Evolutionary conservation across 2,797 vertebrate genomes (phyloP), one percentile per base, ranked within the genome.

Genomic region (Myotis daubentonii): DNA sequence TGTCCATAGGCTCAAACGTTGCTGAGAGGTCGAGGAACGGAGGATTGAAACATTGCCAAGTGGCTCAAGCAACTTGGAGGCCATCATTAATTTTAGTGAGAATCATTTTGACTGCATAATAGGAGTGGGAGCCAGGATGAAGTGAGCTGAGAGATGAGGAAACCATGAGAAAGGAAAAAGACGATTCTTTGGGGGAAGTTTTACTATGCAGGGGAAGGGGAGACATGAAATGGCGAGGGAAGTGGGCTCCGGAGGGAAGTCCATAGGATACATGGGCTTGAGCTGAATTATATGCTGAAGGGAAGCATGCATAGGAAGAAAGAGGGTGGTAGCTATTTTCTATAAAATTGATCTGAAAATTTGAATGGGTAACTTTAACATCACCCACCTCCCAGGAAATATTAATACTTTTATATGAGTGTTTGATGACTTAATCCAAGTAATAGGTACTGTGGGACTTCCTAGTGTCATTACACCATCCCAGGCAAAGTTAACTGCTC

Each of bases 321-420:
- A 85, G 30, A 17, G 9, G 44, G 57, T 41, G 44, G 11, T 60
- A 5, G 55, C 19, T 65, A n/a, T 87, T 83, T 89, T 89, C 81
- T 72, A 9, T 68, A 44, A 86, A 74, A 87, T 36, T 57, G 15
- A 60, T 30, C 68, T 92, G 62, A 83, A 95, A 82, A 76, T 79
- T 72, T 86, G 70, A 60, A 71, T 8, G 16, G 25, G 38, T 66
- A 28, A 65, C 41, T 20, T 88, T 68, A 89, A 51, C 9, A 89
- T 49, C 20, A 30, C 57, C 57, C 5, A 57, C 13, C 28, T 89
- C 41, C 41, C 51, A 53, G 38, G n/a, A 80, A 51, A 94, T 30
- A 23, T 1, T 65, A 44, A 41, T 74, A 8, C 36, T 91, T 92
- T 91, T n/a, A 51, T n/a, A 33, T 38, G 62, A 28, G 51, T 51